These are phyloP conservation scores for Anguilla pacifica DNA, from an alignment of 2,797 vertebrate species.

Conservation along the genomic window DNA sequence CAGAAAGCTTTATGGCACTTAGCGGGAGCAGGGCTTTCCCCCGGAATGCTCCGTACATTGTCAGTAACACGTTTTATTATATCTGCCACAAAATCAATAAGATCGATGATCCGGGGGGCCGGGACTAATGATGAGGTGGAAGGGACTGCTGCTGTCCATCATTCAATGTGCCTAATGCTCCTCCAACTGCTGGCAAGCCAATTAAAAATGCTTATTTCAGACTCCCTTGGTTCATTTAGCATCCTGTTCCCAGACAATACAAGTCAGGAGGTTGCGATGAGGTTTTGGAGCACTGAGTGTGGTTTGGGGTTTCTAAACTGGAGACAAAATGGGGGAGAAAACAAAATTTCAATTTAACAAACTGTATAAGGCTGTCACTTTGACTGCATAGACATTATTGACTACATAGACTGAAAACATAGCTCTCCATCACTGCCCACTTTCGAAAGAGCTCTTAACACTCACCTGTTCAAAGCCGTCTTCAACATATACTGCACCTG, in stretches of 20 bases:
- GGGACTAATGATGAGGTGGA: not conserved
- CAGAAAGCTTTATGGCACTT: not conserved
- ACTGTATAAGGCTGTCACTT: too few species aligned
- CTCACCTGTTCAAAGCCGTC: too few species aligned
- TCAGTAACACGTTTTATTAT: not conserved
- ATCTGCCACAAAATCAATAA: constrained; percentile 21
- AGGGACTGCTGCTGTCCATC: not conserved
- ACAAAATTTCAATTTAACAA: too few species aligned
- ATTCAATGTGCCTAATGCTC: not conserved
- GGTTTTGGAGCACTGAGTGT: too few species aligned
- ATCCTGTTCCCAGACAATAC: not conserved
- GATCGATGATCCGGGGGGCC: not conserved
- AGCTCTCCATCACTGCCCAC: too few species aligned
- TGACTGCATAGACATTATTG: too few species aligned
- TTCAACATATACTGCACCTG: too few species aligned
- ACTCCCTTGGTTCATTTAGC: constrained; percentile 8
- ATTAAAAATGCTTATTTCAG: constrained; percentile 15
- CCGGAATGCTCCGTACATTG: not conserved
- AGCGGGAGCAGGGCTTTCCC: not conserved
- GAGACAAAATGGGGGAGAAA: too few species aligned
- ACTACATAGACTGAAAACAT: too few species aligned
- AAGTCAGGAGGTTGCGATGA: not conserved
- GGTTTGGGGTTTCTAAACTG: too few species aligned
- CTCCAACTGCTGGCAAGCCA: not conserved
- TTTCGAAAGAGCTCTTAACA: too few species aligned